phyloP scores from a whole-genome alignment of 2,888 invertebrate genomes.

The Leucania comma region DNA sequence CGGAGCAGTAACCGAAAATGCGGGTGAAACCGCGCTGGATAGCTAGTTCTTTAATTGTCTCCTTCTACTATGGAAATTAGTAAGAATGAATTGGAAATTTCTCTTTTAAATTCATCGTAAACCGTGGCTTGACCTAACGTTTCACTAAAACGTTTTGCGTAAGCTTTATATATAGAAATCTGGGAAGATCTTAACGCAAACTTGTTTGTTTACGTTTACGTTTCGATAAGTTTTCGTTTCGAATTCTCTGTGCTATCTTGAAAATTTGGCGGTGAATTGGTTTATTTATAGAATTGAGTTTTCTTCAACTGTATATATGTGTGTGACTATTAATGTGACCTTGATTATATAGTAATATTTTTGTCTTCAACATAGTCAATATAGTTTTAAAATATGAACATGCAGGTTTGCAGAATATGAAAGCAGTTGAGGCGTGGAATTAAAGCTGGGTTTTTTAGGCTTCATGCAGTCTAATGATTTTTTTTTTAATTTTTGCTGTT shows the following conservation, averaged over 20 bases:
- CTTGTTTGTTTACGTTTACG: constrained; percentile 54
- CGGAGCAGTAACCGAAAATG: too few relatives aligned
- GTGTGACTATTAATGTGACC: not conserved
- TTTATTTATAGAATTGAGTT: constrained; percentile 35
- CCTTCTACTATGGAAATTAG: not conserved
- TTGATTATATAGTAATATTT: not conserved
- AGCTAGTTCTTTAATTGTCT: not conserved
- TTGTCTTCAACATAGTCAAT: not conserved
- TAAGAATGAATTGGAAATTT: constrained; percentile 17
- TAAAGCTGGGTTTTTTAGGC: too few relatives aligned
- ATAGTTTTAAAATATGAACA: too few relatives aligned
- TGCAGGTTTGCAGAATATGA: too few relatives aligned
- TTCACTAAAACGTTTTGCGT: constrained; percentile 48
- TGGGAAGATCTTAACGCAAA: constrained; percentile 54
- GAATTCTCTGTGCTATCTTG: constrained; percentile 39
- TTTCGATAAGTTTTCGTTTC: constrained; percentile 48
- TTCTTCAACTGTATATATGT: too few relatives aligned
- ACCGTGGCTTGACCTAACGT: constrained; percentile 25
- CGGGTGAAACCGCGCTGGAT: too few relatives aligned
- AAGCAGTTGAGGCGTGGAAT: too few relatives aligned
- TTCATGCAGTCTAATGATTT: too few relatives aligned
- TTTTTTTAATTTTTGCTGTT: too few relatives aligned
- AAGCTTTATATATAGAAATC: constrained; percentile 70
- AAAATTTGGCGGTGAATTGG: constrained; percentile 42
- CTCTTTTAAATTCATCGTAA: constrained; percentile 35